Percentiles rank a stretch among this genome's conserved stretches.
Evolutionary conservation across 2,113 vertebrate genomes (phyloP).

Genomic region (Microcebus murinus): DNA sequence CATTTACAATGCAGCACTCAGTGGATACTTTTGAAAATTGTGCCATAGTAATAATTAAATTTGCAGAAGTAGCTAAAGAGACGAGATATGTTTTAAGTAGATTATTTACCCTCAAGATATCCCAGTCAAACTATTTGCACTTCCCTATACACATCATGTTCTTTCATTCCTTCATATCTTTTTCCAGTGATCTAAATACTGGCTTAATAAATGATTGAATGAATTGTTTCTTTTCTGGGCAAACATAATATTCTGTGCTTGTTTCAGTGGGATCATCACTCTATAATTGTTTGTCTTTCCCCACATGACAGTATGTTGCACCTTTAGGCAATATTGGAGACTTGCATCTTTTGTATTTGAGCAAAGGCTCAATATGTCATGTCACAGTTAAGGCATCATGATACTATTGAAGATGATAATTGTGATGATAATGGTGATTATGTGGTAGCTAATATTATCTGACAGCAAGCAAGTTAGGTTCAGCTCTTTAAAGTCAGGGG

Average conservation of each 20-base stretch:
- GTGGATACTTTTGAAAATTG: neutral
- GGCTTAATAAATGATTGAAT: neutral
- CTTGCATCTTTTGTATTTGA: too few species aligned
- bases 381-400: too few species aligned
- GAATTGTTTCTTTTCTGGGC: neutral
- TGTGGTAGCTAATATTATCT: too few species aligned
- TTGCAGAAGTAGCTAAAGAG: neutral
- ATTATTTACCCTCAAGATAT: neutral
- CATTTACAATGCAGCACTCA: neutral
- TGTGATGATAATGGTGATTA: too few species aligned
- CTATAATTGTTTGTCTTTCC: neutral
- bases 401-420: too few species aligned
- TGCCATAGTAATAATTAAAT: neutral
- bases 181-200: neutral
- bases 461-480: too few species aligned
- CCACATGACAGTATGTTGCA: neutral
- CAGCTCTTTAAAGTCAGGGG: too few species aligned
- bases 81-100: neutral
- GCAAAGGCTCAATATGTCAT: too few species aligned
- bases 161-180: neutral
- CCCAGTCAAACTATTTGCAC: neutral
- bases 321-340: neutral
- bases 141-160: neutral
- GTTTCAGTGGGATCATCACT: neutral
- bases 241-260: neutral